These are phyloP conservation scores for Branchellion lobata DNA, from an alignment of 2,888 invertebrate species.

Conservation along the genomic window DNA sequence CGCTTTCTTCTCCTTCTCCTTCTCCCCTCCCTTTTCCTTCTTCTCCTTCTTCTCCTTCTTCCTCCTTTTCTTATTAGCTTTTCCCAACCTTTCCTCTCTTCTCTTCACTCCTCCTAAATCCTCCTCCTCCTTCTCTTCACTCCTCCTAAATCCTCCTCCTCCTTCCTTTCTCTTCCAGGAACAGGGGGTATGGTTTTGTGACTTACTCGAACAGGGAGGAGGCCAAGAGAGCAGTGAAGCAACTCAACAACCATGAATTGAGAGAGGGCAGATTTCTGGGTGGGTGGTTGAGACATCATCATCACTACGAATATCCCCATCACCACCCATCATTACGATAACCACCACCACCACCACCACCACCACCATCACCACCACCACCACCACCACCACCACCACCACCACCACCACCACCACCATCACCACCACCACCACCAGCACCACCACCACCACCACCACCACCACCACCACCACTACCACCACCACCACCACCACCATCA, in stretches of 20 bases:
- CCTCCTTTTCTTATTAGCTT: too few relatives aligned
- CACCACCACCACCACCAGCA: neutral
- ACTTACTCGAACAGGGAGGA: constrained; percentile 66
- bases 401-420: neutral
- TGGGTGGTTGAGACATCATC: neutral
- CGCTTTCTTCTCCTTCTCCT: too few relatives aligned
- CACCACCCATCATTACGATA: too few relatives aligned
- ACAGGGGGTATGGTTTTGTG: constrained; percentile 79
- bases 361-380: neutral
- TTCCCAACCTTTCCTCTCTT: too few relatives aligned
- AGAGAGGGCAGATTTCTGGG: constrained; percentile 15
- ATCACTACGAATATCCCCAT: too few relatives aligned
- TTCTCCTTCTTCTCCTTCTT: too few relatives aligned
- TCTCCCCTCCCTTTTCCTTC: too few relatives aligned
- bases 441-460: neutral
- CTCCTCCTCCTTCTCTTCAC: too few relatives aligned
- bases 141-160: too few relatives aligned
- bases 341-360: neutral
- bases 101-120: too few relatives aligned
- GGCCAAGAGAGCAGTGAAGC: constrained; percentile 70
- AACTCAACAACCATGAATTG: constrained; percentile 72
- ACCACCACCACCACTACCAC: neutral
- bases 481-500: neutral
- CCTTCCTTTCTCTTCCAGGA: constrained; percentile 65
- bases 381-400: constrained; percentile 1